Evolutionary conservation across 2,888 invertebrate genomes (phyloP).

Genomic region (Drosophila algonquin): DNA sequence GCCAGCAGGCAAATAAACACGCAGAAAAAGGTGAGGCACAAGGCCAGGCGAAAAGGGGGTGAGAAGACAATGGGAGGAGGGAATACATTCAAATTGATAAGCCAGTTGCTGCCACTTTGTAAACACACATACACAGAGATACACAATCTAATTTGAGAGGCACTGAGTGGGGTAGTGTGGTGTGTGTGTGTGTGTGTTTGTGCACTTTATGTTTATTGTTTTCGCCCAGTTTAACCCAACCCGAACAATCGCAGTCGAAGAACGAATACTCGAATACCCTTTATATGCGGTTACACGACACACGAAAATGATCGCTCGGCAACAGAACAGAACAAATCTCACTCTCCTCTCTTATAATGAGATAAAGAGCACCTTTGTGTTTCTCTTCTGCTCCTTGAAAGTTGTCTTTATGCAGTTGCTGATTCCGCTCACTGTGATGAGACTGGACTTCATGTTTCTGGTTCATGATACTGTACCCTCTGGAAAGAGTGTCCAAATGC

Average conservation of each 20-base stretch:
- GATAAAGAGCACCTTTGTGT: not conserved
- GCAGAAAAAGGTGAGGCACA: slow-evolving; percentile 32
- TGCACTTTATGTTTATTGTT: slow-evolving; percentile 71
- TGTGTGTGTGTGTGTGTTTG: slow-evolving; percentile 39
- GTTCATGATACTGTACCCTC: too few species aligned
- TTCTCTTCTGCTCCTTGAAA: too few species aligned
- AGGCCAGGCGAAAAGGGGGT: not conserved
- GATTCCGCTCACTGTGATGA: too few species aligned
- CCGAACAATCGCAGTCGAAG: slow-evolving; percentile 12
- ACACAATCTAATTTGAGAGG: slow-evolving; percentile 5
- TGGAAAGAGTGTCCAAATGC: not conserved
- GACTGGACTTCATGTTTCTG: too few species aligned
- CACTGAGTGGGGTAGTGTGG: not conserved
- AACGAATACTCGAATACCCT: slow-evolving; percentile 8
- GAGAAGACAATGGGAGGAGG: not conserved
- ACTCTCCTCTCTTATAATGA: not conserved
- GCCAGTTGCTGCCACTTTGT: slow-evolving; percentile 54
- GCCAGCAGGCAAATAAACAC: slow-evolving; percentile 62
- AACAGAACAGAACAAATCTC: too few species aligned
- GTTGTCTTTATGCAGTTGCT: too few species aligned
- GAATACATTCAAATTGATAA: slow-evolving; percentile 65
- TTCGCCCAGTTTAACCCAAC: slow-evolving; percentile 42
- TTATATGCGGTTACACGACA: too few species aligned
- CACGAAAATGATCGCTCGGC: too few species aligned
- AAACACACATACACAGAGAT: slow-evolving; percentile 25